Percentiles rank a stretch among this genome's conserved stretches.
Evolutionary conservation across 2,797 vertebrate species (phyloP).

Genomic region (Thamnophis elegans): DNA sequence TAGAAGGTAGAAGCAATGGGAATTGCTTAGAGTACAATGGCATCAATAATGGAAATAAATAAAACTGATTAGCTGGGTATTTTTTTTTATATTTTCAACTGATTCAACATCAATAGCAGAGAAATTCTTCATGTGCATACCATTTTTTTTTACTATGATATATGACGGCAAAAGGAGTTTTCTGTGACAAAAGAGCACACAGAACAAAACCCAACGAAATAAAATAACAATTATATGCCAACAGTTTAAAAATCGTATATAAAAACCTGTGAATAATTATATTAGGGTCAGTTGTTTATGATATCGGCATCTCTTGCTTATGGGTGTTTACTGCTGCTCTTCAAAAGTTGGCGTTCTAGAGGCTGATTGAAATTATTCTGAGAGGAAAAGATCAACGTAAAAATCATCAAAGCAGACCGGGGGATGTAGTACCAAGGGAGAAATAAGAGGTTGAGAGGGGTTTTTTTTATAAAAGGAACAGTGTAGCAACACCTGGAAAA

Average conservation of each 20-base stretch:
- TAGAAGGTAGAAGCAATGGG: neutral
- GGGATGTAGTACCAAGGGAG: neutral
- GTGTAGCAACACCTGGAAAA: neutral
- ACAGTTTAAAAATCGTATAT: neutral
- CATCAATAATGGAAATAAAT: neutral
- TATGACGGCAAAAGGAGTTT: neutral
- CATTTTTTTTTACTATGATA: too few relatives aligned
- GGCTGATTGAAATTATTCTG: neutral
- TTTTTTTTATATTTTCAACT: neutral
- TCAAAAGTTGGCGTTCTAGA: neutral
- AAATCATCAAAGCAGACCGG: neutral
- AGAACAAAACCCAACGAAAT: neutral
- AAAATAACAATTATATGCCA: neutral
- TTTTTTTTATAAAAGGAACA: neutral
- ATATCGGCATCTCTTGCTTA: neutral
- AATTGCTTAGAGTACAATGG: neutral
- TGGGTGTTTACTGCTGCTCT: neutral
- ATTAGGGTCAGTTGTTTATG: neutral
- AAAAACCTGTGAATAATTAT: neutral
- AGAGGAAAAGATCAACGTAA: neutral
- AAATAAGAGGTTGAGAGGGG: neutral
- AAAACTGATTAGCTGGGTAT: neutral
- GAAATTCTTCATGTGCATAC: neutral
- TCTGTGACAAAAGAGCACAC: neutral
- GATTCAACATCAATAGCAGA: neutral